Percentiles rank a stretch among this genome's conserved stretches.
Evolutionary conservation across 2,888 invertebrate genomes (phyloP).

Genomic region (Hypena proboscidalis): DNA sequence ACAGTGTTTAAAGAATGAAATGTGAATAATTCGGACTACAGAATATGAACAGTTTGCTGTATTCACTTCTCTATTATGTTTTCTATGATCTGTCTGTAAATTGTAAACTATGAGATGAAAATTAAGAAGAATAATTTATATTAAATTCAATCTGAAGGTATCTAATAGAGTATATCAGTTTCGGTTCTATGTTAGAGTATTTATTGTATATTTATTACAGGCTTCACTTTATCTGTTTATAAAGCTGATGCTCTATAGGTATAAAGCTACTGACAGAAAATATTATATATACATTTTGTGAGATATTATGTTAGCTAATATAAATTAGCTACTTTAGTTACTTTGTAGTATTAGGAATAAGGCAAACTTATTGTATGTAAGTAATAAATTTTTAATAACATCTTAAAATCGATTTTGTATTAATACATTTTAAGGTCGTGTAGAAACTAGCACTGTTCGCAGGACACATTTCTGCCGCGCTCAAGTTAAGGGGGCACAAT

Average conservation of each 20-base stretch:
- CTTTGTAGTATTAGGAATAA: conserved; percentile 73
- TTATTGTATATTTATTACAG: conserved; percentile 82
- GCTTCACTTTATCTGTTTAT: conserved; percentile 62
- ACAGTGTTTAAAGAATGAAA: conserved; percentile 50
- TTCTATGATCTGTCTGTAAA: conserved; percentile 73
- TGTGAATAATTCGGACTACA: conserved; percentile 37
- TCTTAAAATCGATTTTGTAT: conserved; percentile 13
- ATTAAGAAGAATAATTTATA: conserved; percentile 75
- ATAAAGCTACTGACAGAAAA: conserved; percentile 60
- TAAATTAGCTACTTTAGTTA: conserved; percentile 75
- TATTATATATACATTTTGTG: conserved; percentile 72
- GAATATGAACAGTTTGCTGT: conserved; percentile 34
- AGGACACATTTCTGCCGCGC: no score
- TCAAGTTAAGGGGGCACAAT: no score
- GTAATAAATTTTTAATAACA: conserved; percentile 81
- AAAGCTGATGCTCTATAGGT: conserved; percentile 67
- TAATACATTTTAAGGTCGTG: no score
- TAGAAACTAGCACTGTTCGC: no score
- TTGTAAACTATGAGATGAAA: conserved; percentile 76
- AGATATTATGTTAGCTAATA: conserved; percentile 79
- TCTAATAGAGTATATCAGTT: conserved; percentile 65
- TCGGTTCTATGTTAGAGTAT: conserved; percentile 70
- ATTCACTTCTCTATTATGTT: conserved; percentile 49
- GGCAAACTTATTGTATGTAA: conserved; percentile 81
- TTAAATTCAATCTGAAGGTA: conserved; percentile 54